phyloP scores from a whole-genome alignment of 37 sponge, comb jelly and placozoan species.

The Geodia barretti region DNA sequence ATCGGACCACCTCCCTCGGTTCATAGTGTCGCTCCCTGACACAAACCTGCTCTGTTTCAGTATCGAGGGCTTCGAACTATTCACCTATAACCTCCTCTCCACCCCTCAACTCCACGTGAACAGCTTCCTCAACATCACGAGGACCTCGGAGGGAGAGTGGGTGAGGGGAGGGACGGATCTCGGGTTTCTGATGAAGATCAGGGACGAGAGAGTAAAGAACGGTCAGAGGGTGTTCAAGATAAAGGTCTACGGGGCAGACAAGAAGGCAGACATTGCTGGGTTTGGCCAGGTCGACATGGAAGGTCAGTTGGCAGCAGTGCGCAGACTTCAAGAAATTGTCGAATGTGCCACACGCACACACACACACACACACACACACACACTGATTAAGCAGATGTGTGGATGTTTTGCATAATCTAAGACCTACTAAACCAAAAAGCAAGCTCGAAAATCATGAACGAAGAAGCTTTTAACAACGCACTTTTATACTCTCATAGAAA shows the following conservation, averaged over 20 bases:
- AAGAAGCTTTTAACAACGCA: too few relatives aligned
- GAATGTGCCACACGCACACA: too few relatives aligned
- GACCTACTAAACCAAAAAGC: too few relatives aligned
- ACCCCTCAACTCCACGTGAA: conserved; percentile 17
- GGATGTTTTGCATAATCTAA: too few relatives aligned
- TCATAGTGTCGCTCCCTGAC: conserved; percentile 17
- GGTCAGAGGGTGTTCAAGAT: conserved; percentile 29
- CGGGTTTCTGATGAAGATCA: conserved; percentile 7
- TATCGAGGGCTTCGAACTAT: conserved; percentile 38
- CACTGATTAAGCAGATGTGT: too few relatives aligned
- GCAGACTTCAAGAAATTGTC: too few relatives aligned
- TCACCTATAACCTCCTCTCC: conserved; percentile 43
- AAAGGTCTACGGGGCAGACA: conserved; percentile 1
- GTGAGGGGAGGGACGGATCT: conserved; percentile 12
- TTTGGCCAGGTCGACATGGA: conserved; percentile 43
- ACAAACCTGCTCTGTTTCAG: conserved; percentile 23
- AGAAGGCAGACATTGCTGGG: conserved; percentile 18
- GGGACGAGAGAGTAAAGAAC: conserved; percentile 6
- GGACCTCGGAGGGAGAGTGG: not conserved
- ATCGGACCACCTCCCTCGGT: conserved; percentile 12
- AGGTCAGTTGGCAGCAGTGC: too few relatives aligned
- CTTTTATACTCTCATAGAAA: too few relatives aligned
- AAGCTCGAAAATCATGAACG: too few relatives aligned
- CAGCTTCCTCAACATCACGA: conserved; percentile 15
- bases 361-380: too few relatives aligned